Evolutionary conservation across 2,113 vertebrate genomes (phyloP), one percentile per base, ranked within the genome.

Genomic region (Anthoscopus minutus): DNA sequence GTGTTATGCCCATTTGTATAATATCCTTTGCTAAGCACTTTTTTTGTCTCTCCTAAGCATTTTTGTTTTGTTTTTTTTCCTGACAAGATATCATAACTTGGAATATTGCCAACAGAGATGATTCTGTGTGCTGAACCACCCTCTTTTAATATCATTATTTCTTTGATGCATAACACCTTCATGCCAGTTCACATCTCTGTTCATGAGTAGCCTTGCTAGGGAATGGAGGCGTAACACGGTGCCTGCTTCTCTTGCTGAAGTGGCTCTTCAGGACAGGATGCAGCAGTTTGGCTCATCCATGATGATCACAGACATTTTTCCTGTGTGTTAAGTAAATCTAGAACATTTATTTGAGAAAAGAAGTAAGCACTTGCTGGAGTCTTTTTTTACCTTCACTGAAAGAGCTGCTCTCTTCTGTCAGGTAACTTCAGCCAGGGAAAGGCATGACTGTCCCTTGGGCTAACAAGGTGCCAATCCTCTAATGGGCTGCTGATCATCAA

Each of bases 401-500:
- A 85, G n/a, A 40, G 24, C 10, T 40, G 2, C 9, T 79, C 2
- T 62, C 25, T 47, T 64, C 9, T 61, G 25, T 25, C 4, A 11
- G 35, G 44, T 35, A 19, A 3, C 2, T 91, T 18, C 40, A 42
- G 18, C 8, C 48, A 60, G 76, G 21, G 10, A 76, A 74, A 71
- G 9, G 15, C 6, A 1, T 3, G 20, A 77, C 2, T 7, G 24
- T 35, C n/a, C 5, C 61, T 48, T 61, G 25, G 38, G 42, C 1
- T 12, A 71, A 50, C 15, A 42, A 51, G 69, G 3, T 64, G 8
- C 10, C 35, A 38, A 2, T 42, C 11, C 9, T 81, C 19, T 40
- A 56, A 10, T 6, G 15, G n/a, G 9, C 31, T 61, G 20, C 53
- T 73, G 51, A 10, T 6, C 1, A 0, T 31, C n/a, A 38, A 11